Percentiles rank a stretch among this genome's conserved stretches.
Evolutionary conservation across 2,888 invertebrate species (phyloP).

Genomic region (Drosophila mercatorum): DNA sequence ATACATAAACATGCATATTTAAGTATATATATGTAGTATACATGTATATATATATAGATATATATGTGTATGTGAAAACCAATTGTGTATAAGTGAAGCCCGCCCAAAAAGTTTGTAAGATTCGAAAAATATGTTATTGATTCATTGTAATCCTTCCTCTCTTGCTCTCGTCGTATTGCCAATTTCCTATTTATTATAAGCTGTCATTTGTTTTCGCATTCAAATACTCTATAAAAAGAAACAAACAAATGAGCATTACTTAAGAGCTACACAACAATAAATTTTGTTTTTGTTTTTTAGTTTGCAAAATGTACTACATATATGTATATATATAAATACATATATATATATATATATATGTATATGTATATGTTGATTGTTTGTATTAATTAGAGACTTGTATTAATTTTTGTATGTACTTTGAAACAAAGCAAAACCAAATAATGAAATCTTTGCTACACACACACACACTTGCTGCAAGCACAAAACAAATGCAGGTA

Average conservation of each 20-base stretch:
- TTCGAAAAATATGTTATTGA: slow-evolving; percentile 61
- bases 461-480: slow-evolving; percentile 58
- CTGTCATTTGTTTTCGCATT: slow-evolving; percentile 50
- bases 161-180: slow-evolving; percentile 81
- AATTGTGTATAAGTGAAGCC: slow-evolving; percentile 78
- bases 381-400: slow-evolving; percentile 65
- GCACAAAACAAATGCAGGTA: slow-evolving; percentile 59
- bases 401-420: slow-evolving; percentile 63
- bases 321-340: too few species aligned
- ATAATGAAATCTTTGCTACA: slow-evolving; percentile 37
- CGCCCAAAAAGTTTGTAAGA: slow-evolving; percentile 65
- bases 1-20: slow-evolving; percentile 66
- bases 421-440: slow-evolving; percentile 59
- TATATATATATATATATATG: slow-evolving; percentile 1
- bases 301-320: slow-evolving; percentile 31
- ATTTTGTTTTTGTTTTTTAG: slow-evolving; percentile 46
- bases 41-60: slow-evolving; percentile 11
- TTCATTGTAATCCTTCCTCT: slow-evolving; percentile 77
- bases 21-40: slow-evolving; percentile 55
- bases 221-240: slow-evolving; percentile 64
- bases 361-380: slow-evolving; percentile 30
- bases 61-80: slow-evolving; percentile 39
- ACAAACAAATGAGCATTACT: slow-evolving; percentile 65
- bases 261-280: slow-evolving; percentile 55
- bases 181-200: slow-evolving; percentile 71